Percentiles rank a stretch among this genome's conserved stretches.
Conservation (phyloP, 2,888 invertebrate genomes). For the Bhutanitis thaidina region DNA sequence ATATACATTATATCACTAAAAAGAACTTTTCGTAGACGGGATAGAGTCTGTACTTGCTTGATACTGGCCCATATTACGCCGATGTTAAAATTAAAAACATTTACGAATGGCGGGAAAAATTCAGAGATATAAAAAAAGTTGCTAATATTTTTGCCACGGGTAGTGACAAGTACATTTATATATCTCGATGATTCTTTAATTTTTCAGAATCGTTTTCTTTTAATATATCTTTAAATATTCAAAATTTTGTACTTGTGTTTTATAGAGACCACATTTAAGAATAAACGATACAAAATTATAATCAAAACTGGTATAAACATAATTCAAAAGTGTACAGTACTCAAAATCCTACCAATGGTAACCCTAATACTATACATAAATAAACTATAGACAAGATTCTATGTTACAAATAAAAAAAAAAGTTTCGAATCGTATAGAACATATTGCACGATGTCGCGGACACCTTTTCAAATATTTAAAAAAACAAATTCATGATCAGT, state of each 20-base stretch:
- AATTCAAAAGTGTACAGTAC: not conserved
- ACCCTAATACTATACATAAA: conserved; percentile 27
- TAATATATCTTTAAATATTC: not conserved
- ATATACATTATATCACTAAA: not conserved
- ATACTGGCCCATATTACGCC: not conserved
- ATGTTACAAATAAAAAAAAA: conserved; percentile 51
- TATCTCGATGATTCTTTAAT: too few relatives aligned
- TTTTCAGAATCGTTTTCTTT: not conserved
- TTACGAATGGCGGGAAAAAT: not conserved
- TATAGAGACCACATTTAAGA: not conserved
- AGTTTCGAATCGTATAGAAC: conserved; percentile 30
- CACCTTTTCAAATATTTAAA: conserved; percentile 34
- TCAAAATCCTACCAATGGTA: conserved; percentile 2
- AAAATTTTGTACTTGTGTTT: conserved; percentile 11
- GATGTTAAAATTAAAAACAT: not conserved
- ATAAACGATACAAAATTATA: not conserved
- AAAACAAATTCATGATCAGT: not conserved
- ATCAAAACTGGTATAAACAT: not conserved
- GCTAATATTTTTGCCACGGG: too few relatives aligned
- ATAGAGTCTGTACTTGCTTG: not conserved
- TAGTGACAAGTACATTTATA: too few relatives aligned
- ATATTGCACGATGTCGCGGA: conserved; percentile 68
- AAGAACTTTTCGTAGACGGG: not conserved
- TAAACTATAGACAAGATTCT: conserved; percentile 33
- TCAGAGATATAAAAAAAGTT: not conserved